Percentiles rank a stretch among this genome's conserved stretches.
Evolutionary conservation across 2,888 invertebrate genomes (phyloP).

Genomic region (Oscheius sp.): DNA sequence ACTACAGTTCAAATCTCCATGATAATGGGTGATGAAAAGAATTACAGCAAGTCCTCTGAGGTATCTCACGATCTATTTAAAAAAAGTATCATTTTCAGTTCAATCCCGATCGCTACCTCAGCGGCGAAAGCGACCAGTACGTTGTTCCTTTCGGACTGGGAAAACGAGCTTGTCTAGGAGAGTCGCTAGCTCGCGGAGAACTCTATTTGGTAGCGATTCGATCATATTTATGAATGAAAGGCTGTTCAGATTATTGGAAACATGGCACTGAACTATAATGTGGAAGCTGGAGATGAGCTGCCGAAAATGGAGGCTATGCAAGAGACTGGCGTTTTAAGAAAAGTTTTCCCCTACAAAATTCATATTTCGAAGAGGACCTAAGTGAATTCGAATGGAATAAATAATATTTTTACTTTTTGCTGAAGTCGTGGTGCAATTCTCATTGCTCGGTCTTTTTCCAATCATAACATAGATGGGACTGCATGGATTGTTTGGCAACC

Average conservation of each 20-base stretch:
- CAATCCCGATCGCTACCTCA: slow-evolving; percentile 22
- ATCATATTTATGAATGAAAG: not conserved
- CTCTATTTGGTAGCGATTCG: slow-evolving; percentile 19
- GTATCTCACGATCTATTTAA: not conserved
- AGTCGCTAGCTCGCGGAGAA: slow-evolving; percentile 24
- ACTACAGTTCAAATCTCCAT: slow-evolving; percentile 42
- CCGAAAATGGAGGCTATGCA: slow-evolving; percentile 21
- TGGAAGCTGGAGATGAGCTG: not conserved
- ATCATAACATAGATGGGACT: no score
- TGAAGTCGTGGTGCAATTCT: no score
- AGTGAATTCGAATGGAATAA: not conserved
- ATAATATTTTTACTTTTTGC: no score
- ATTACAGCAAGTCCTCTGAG: slow-evolving; percentile 42
- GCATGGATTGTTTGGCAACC: no score
- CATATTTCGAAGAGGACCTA: slow-evolving; percentile 3
- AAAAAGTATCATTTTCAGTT: slow-evolving; percentile 4
- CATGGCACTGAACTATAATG: slow-evolving; percentile 3
- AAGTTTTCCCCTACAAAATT: slow-evolving; percentile 16
- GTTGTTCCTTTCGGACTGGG: slow-evolving; percentile 21
- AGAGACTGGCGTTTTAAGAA: slow-evolving; percentile 18
- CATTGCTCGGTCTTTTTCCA: no score
- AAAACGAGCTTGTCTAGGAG: slow-evolving; percentile 28
- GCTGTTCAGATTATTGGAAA: slow-evolving; percentile 30
- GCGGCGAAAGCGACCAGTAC: slow-evolving; percentile 16
- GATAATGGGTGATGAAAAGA: slow-evolving; percentile 44